Conservation (phyloP, 2,888 invertebrate genomes). For the Neuroscelio doddi region DNA sequence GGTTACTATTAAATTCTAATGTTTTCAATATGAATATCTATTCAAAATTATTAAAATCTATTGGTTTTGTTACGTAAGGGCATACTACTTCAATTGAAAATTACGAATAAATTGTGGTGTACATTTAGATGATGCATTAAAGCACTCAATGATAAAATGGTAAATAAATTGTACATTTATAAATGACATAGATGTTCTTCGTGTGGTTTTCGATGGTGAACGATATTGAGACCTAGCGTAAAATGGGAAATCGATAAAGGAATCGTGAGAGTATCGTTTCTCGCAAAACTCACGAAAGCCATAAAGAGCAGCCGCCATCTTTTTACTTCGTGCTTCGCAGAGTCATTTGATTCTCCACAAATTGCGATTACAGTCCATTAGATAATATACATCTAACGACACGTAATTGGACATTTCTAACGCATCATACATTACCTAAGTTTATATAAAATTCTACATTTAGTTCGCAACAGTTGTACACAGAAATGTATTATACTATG, state of each 20-base stretch:
- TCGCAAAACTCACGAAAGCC: background rate
- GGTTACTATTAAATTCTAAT: too few species aligned
- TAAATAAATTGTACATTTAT: constrained; percentile 3
- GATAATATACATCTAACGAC: constrained; percentile 53
- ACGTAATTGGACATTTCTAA: constrained; percentile 47
- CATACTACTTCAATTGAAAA: too few species aligned
- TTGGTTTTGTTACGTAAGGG: too few species aligned
- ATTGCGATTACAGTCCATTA: constrained; percentile 30
- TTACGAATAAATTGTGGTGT: too few species aligned
- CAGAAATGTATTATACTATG: too few species aligned
- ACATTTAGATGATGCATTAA: too few species aligned
- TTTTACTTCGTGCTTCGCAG: constrained; percentile 13
- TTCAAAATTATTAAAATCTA: too few species aligned
- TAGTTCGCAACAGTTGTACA: background rate
- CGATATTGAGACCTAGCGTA: constrained; percentile 2
- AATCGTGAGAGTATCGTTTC: constrained; percentile 18
- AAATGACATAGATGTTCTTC: constrained; percentile 5
- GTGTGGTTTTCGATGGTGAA: background rate
- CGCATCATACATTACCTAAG: background rate
- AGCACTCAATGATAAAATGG: background rate
- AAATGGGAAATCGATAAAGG: constrained; percentile 10
- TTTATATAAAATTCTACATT: constrained; percentile 4
- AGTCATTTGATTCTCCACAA: constrained; percentile 23
- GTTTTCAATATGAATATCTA: too few species aligned
- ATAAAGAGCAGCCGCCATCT: constrained; percentile 17